These are phyloP conservation scores for Hymenopus coronatus DNA, from an alignment of 2,888 invertebrate genomes.

Conservation along the genomic window DNA sequence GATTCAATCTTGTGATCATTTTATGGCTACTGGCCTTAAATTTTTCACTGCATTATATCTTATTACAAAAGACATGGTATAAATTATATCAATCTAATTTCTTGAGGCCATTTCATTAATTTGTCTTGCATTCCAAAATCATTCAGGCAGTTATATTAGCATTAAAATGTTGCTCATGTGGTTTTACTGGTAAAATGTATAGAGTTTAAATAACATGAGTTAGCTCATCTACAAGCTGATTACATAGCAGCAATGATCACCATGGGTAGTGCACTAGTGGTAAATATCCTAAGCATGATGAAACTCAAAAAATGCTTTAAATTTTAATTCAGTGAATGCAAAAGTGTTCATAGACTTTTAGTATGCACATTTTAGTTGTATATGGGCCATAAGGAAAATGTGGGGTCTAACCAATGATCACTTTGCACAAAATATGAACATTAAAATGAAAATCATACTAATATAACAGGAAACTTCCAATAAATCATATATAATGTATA, in stretches of 20 bases:
- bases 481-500: too few species aligned
- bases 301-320: too few species aligned
- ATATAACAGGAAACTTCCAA: too few species aligned
- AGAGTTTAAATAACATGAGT: background rate
- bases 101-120: background rate
- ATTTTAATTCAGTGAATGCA: too few species aligned
- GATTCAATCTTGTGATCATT: background rate
- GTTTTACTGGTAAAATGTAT: background rate
- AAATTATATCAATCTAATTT: background rate
- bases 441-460: too few species aligned
- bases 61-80: background rate
- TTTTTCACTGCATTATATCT: background rate
- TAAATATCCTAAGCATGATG: background rate
- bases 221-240: too few species aligned
- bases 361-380: too few species aligned
- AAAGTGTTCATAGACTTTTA: too few species aligned
- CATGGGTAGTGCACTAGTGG: background rate
- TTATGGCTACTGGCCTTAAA: background rate
- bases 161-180: background rate
- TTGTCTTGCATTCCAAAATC: background rate
- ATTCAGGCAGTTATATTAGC: too few species aligned
- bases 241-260: background rate
- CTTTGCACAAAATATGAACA: too few species aligned
- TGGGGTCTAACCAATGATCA: too few species aligned
- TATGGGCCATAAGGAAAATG: too few species aligned